Evolutionary conservation across 2,888 invertebrate species (phyloP).

Genomic region (Drosophila tripunctata): DNA sequence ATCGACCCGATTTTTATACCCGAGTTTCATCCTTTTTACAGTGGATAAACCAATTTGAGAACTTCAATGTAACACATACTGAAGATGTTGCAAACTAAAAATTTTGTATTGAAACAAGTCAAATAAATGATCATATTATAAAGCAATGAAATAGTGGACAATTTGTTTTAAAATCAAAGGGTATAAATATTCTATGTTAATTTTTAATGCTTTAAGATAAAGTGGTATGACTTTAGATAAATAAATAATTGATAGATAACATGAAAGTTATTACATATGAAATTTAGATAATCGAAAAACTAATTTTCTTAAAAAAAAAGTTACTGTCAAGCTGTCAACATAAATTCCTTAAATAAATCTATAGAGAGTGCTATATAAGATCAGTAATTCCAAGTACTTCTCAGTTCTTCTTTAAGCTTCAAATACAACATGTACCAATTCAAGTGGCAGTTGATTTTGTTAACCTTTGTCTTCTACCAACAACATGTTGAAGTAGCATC

Average conservation of each 20-base stretch:
- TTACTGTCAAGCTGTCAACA: constrained; percentile 9
- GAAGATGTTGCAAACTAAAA: too few species aligned
- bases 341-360: constrained; percentile 18
- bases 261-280: too few species aligned
- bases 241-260: too few species aligned
- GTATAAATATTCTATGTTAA: too few species aligned
- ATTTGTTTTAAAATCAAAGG: too few species aligned
- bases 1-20: background rate
- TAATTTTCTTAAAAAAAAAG: constrained; percentile 20
- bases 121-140: too few species aligned
- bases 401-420: background rate
- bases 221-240: too few species aligned
- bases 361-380: background rate
- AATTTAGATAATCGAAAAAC: constrained; percentile 1
- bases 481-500: background rate
- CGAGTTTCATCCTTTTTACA: constrained; percentile 5
- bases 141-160: too few species aligned
- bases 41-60: constrained; percentile 7
- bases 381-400: background rate
- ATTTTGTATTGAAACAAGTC: too few species aligned
- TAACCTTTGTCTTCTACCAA: background rate
- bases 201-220: too few species aligned
- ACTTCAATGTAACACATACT: too few species aligned
- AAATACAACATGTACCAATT: background rate
- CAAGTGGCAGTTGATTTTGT: background rate